These are phyloP conservation scores for Nycticorax nycticorax DNA, from an alignment of 2,113 vertebrate species.

Conservation along the genomic window DNA sequence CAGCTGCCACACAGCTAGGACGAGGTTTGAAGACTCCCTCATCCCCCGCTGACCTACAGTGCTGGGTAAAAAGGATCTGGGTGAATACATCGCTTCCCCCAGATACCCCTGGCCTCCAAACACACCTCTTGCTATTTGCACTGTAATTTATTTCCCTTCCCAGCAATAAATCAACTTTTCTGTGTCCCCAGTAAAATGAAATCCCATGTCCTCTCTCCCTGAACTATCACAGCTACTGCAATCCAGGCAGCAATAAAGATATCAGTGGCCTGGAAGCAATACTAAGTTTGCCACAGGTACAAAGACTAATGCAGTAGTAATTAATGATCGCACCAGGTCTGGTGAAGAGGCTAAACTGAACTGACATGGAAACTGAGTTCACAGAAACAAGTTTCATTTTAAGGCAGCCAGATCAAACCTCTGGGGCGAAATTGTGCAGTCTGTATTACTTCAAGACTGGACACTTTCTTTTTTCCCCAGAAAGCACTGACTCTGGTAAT, in stretches of 20 bases:
- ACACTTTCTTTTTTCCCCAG: not conserved
- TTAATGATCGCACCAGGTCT: not conserved
- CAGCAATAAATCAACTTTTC: not conserved
- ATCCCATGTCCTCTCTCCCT: not conserved
- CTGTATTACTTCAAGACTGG: not conserved
- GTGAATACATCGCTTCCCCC: not conserved
- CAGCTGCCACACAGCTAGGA: not conserved
- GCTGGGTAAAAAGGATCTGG: not conserved
- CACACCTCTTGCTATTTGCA: not conserved
- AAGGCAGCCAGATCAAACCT: not conserved
- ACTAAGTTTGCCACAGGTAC: not conserved
- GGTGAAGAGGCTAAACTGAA: not conserved
- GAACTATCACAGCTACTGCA: not conserved
- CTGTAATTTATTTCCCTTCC: not conserved
- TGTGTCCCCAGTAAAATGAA: conserved; percentile 7
- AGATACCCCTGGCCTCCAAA: not conserved
- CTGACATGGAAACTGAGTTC: not conserved
- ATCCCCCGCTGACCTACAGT: not conserved
- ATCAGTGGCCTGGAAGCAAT: conserved; percentile 2
- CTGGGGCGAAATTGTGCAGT: not conserved
- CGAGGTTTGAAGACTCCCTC: not conserved
- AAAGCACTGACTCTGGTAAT: not conserved
- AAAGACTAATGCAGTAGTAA: not conserved
- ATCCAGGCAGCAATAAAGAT: not conserved
- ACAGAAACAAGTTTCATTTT: conserved; percentile 14